Base-by-base conservation (phyloP, 2,888 invertebrate genomes). In the Ormyrus nitidulus region DNA sequence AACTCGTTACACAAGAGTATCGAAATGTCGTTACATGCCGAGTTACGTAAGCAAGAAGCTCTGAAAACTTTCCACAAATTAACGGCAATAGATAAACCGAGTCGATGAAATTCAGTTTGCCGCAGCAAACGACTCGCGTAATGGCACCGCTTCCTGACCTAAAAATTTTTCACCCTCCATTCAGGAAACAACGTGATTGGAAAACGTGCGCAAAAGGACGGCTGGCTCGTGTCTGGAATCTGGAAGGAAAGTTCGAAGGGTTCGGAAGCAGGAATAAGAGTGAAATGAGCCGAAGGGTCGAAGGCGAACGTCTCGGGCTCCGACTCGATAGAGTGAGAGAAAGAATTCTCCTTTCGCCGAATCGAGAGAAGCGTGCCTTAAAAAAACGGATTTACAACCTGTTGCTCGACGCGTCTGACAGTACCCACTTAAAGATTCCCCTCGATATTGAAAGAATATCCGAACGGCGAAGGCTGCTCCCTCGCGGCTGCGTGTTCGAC, bases 361-460 rank as follows among this genome's bases (percentile, higher is more conserved):
- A 74, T 82, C 81, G 81, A 81, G 81, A 82, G 84, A 81, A 82
- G 84, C 85, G 86, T 87, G 88, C 87, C 87, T 89, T 87, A 70
- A 78, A 79, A 72, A 75, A 89, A 89, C 88, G 88, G 89, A 89
- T 90, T 90, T 90, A 90, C 90, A 90, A 90, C 90, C 90, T 90
- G 90, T 90, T 90, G 90, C 90, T 89, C 86, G 81, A 75, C 78
- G 79, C 70, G 61, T 49, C 69, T 34, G 74, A 71, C 79, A 74
- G 78, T 82, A 88, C 86, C 89, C 90, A 90, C 90, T 90, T 90
- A 90, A 90, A 90, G 90, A 90, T 90, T 89, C 90, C 90, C 90
- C 90, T 90, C 90, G 89, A 90, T 90, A 90, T 90, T 89, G 90
- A 89, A 90, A 90, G 90, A 90, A 90, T 90, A 90, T 90, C 89